These are phyloP conservation scores for Acipenser ruthenus DNA, from an alignment of 2,797 vertebrate species.

Conservation along the genomic window DNA sequence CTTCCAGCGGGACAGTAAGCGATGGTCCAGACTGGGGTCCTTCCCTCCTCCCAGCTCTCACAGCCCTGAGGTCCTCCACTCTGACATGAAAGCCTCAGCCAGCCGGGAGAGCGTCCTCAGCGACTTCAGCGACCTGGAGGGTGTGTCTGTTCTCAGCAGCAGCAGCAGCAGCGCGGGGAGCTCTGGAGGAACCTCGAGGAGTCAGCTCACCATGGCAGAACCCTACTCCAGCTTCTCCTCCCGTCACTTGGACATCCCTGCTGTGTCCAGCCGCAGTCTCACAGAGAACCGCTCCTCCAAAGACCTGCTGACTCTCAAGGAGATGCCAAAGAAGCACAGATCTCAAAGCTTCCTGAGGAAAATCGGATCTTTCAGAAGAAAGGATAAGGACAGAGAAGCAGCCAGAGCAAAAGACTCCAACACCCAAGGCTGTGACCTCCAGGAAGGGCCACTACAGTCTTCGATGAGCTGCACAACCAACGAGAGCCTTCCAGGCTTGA, in stretches of 20 bases:
- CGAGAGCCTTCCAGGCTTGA: constrained; percentile 25
- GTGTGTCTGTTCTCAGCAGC: constrained; percentile 48
- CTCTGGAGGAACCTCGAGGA: constrained; percentile 11
- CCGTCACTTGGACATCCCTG: neutral
- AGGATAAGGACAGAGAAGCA: constrained; percentile 48
- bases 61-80: constrained; percentile 33
- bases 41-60: constrained; percentile 39
- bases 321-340: constrained; percentile 52
- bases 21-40: constrained; percentile 55
- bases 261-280: constrained; percentile 23
- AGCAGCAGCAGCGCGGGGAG: constrained; percentile 38
- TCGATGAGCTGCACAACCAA: constrained; percentile 15
- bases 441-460: constrained; percentile 21
- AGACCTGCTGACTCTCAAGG: constrained; percentile 26
- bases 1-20: constrained; percentile 58
- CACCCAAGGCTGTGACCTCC: constrained; percentile 17
- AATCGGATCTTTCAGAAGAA: constrained; percentile 61
- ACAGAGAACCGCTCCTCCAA: constrained; percentile 20
- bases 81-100: constrained; percentile 40
- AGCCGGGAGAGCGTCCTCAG: constrained; percentile 68
- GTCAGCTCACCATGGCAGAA: fast-evolving
- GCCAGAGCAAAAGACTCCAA: neutral
- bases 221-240: neutral
- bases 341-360: constrained; percentile 63
- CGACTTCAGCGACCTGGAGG: constrained; percentile 58